Percentiles rank a stretch among this genome's conserved stretches.
Conservation (phyloP, 2,113 vertebrate genomes). For the Abramis brama region DNA sequence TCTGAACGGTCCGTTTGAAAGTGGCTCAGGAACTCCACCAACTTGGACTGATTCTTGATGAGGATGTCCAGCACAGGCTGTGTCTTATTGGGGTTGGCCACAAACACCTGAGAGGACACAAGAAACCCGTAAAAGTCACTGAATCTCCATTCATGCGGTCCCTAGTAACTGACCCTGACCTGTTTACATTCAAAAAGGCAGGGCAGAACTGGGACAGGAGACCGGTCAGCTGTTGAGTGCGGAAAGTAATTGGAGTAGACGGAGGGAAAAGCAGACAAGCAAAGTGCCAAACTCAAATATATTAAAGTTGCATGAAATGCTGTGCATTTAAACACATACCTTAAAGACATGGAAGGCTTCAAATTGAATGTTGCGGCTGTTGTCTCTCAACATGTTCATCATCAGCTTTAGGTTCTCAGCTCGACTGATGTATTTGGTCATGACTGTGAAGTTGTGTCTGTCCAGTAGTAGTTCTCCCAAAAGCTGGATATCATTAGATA, state of each 20-base stretch:
- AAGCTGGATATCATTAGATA: slow-evolving; percentile 74
- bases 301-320: neutral
- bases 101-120: slow-evolving; percentile 87
- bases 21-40: slow-evolving; percentile 95
- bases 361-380: slow-evolving; percentile 98
- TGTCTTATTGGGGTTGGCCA: slow-evolving; percentile 97
- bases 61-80: slow-evolving; percentile 97
- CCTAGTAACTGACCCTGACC: neutral
- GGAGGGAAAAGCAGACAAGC: slow-evolving; percentile 24
- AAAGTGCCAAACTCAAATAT: neutral
- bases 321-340: slow-evolving; percentile 71
- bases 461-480: slow-evolving; percentile 95
- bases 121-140: neutral
- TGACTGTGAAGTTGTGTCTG: slow-evolving; percentile 93
- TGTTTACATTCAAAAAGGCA: slow-evolving; percentile 6
- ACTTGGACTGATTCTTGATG: slow-evolving; percentile 95
- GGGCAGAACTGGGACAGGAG: slow-evolving; percentile 22
- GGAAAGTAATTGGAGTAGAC: slow-evolving; percentile 33
- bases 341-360: slow-evolving; percentile 99
- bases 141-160: neutral
- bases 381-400: slow-evolving; percentile 96
- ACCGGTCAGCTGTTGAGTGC: neutral
- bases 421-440: slow-evolving; percentile 96
- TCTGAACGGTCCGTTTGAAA: slow-evolving; percentile 95
- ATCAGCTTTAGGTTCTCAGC: slow-evolving; percentile 96